Evolutionary conservation across 1,140 invertebrate species (phyloP), one percentile per base, ranked within the genome.

Genomic region (Pogonomyrmex californicus): DNA sequence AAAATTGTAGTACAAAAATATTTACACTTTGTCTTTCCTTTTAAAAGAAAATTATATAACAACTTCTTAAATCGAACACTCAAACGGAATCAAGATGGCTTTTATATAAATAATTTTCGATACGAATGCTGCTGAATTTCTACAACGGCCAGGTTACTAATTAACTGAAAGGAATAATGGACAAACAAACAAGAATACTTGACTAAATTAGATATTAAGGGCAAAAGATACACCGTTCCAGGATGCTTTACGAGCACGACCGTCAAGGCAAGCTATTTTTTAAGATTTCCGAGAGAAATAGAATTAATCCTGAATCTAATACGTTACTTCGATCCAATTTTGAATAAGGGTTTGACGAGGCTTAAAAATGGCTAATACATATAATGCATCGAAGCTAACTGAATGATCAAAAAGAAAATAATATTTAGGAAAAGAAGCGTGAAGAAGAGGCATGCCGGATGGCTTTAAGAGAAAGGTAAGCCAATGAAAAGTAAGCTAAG

Each of bases 201-300:
- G 23, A 60, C 9, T 38, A 73, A 60, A 58, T 82, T 65, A 78
- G 54, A 66, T 54, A 23, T 82, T 60, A 12, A 83, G 58, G 30
- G 23, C 10, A 77, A 63, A 63, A 65, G 77, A 36, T 75, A 62
- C 10, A 75, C 54, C 68, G 73, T 85, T 85, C 82, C 10, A 63
- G 47, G 73, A 63, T 85, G 71, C 47, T 78, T 85, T 49, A 85
- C 58, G 51, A 71, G 5, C 33, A 60, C 36, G 71, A 86, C 12
- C 51, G 65, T 47, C 38, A 58, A 70, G 10, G n/a, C 38, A 79
- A 71, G 41, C 65, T 71, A 68, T 49, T 17, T 58, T 30, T 54
- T 49, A 30, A 44, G 17, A 70, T 54, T 87, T 38, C 0, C 41
- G n/a, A 56, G 36, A 36, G 38, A n/a, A 65, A 49, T 47, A 54